phyloP scores from a whole-genome alignment of 1,140 invertebrate species.

The Heliconius nattereri region DNA sequence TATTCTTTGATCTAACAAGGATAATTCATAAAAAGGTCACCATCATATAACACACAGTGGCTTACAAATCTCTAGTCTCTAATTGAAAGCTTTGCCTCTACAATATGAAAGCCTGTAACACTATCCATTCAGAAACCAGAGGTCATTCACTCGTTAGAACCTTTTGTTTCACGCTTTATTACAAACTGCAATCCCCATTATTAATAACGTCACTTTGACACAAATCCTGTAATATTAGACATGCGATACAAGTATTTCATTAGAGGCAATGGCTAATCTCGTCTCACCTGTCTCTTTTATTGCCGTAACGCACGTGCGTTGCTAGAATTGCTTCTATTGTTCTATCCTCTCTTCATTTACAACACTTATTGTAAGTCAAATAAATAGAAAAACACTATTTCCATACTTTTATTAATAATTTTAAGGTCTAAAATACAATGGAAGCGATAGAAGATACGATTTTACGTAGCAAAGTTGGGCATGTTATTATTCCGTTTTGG shows the following conservation, averaged over 20 bases:
- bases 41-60: background rate
- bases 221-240: constrained; percentile 55
- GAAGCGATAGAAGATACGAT: constrained; percentile 32
- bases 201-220: constrained; percentile 40
- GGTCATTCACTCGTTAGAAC: constrained; percentile 2
- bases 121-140: background rate
- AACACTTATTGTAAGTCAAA: background rate
- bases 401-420: background rate
- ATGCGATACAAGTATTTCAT: constrained; percentile 43
- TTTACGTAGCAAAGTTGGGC: constrained; percentile 37
- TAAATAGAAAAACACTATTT: background rate
- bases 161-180: background rate
- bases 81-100: constrained; percentile 13
- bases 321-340: constrained; percentile 58
- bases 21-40: background rate
- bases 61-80: constrained; percentile 6
- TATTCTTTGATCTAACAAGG: background rate
- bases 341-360: constrained; percentile 49
- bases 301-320: constrained; percentile 74
- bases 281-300: constrained; percentile 77
- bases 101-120: constrained; percentile 8
- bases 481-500: constrained; percentile 80
- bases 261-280: constrained; percentile 77
- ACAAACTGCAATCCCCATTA: background rate
- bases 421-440: constrained; percentile 43